phyloP scores from a whole-genome alignment of 2,888 invertebrate genomes.

The Allygus modestus region DNA sequence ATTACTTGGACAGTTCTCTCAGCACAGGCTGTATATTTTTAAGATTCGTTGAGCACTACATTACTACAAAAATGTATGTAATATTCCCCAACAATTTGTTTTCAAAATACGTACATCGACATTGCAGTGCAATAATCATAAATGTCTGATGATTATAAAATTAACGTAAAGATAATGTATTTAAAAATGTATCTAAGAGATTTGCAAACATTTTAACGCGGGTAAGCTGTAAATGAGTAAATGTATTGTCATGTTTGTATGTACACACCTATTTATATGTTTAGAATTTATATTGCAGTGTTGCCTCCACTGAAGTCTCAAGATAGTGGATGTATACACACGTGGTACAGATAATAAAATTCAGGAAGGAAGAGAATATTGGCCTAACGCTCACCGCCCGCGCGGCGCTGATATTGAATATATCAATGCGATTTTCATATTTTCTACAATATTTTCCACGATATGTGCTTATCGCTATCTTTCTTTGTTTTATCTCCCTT shows the following conservation, averaged over 20 bases:
- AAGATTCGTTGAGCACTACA: too few relatives aligned
- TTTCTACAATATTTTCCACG: constrained; percentile 40
- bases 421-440: constrained; percentile 38
- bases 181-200: too few relatives aligned
- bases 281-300: background rate
- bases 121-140: too few relatives aligned
- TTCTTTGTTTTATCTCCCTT: constrained; percentile 18
- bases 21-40: too few relatives aligned
- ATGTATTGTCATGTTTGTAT: background rate
- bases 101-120: too few relatives aligned
- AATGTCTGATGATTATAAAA: too few relatives aligned
- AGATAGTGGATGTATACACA: constrained; percentile 6
- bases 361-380: constrained; percentile 36
- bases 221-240: background rate
- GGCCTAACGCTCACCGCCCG: background rate
- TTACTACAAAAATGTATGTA: too few relatives aligned
- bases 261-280: background rate
- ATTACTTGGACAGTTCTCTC: too few relatives aligned
- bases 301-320: background rate
- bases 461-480: constrained; percentile 26
- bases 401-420: constrained; percentile 26
- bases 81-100: too few relatives aligned
- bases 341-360: constrained; percentile 36
- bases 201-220: too few relatives aligned
- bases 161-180: too few relatives aligned